phyloP scores from a whole-genome alignment of 1,140 invertebrate genomes.

The Neelides sp. region DNA sequence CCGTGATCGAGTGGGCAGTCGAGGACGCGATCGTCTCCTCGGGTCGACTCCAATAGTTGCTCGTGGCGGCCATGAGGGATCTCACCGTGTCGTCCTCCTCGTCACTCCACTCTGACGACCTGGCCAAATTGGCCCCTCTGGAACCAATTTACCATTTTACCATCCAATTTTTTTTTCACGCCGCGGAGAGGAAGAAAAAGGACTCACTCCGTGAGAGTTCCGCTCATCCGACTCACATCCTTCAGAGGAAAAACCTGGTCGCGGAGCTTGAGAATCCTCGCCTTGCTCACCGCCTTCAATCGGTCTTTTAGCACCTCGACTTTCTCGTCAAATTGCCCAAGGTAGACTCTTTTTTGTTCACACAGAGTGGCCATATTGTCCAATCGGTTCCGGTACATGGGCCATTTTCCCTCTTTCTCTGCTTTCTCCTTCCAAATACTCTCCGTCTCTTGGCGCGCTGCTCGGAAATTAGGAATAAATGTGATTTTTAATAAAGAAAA shows the following conservation, averaged over 20 bases:
- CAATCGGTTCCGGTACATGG: conserved; percentile 22
- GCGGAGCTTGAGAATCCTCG: conserved; percentile 24
- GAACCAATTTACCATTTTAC: conserved; percentile 39
- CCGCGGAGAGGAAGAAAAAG: conserved; percentile 5
- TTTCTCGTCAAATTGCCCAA: conserved; percentile 6
- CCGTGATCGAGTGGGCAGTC: conserved; percentile 56
- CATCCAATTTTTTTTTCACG: conserved; percentile 15
- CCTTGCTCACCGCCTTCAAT: conserved; percentile 19
- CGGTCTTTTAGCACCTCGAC: conserved; percentile 10
- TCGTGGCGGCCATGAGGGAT: conserved; percentile 60
- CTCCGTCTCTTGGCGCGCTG: conserved; percentile 34
- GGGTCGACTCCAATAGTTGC: conserved; percentile 58
- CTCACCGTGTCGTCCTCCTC: conserved; percentile 50
- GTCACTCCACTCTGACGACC: conserved; percentile 33
- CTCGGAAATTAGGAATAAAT: conserved; percentile 32
- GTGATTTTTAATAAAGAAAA: conserved; percentile 18
- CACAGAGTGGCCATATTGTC: conserved; percentile 22
- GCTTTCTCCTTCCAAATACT: conserved; percentile 13
- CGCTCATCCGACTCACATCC: neutral
- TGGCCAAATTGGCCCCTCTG: neutral
- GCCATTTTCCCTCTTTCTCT: conserved; percentile 19
- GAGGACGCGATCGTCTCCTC: conserved; percentile 45
- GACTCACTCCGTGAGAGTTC: conserved; percentile 1
- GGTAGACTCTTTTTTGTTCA: conserved; percentile 13
- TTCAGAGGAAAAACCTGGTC: conserved; percentile 27